A percentile compares a stretch with the other conserved stretches of the same genome.
Conservation (phyloP, 2,113 vertebrate genomes). For the Embiotoca jacksoni region DNA sequence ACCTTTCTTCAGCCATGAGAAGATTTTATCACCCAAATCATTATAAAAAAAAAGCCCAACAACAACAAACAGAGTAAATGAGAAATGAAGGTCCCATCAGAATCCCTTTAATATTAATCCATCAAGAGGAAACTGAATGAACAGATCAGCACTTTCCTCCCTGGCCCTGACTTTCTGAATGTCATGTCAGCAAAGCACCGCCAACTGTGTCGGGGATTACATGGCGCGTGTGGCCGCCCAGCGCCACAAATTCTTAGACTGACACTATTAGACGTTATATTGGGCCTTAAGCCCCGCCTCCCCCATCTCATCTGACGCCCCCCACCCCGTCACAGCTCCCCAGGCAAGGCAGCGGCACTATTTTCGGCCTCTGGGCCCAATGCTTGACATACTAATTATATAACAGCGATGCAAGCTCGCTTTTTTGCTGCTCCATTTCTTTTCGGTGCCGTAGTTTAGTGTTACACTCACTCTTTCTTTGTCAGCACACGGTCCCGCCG, state of each 20-base stretch:
- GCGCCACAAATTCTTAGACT: constrained; percentile 56
- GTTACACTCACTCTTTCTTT: constrained; percentile 38
- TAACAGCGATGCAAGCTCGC: constrained; percentile 63
- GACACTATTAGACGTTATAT: constrained; percentile 57
- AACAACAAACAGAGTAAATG: constrained; percentile 14
- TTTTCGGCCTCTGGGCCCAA: constrained; percentile 67
- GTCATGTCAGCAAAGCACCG: constrained; percentile 72
- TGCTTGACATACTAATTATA: constrained; percentile 75
- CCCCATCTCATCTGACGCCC: constrained; percentile 53
- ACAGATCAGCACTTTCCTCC: constrained; percentile 69
- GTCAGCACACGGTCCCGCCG: constrained; percentile 37
- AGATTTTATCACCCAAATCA: neutral
- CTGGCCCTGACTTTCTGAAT: constrained; percentile 48
- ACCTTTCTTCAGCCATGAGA: neutral
- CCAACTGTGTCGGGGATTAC: constrained; percentile 73
- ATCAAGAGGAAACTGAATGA: constrained; percentile 53
- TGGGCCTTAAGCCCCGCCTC: constrained; percentile 25
- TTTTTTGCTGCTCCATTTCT: constrained; percentile 78
- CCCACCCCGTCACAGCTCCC: neutral
- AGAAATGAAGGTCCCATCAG: constrained; percentile 51
- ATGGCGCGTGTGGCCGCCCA: constrained; percentile 42
- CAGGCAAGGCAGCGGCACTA: constrained; percentile 51
- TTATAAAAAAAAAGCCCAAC: neutral
- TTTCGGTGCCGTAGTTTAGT: constrained; percentile 75
- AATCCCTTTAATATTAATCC: constrained; percentile 55